A percentile compares a stretch with the other conserved stretches of the same genome.
These are phyloP conservation scores for Zaprionus obscuricornis DNA, from an alignment of 2,888 invertebrate genomes.

Conservation along the genomic window DNA sequence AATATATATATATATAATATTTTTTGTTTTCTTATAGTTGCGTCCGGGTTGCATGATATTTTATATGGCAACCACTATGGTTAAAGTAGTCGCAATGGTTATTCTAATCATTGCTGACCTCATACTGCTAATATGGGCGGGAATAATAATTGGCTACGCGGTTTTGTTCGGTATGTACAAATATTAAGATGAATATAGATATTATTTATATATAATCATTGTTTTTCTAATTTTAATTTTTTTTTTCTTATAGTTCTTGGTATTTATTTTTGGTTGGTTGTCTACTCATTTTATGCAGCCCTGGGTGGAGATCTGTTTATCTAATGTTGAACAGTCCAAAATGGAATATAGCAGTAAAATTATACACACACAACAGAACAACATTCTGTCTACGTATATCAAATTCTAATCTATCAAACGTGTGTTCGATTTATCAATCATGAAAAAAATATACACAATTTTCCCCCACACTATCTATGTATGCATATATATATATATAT, in stretches of 20 bases:
- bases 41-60: slow-evolving; percentile 31
- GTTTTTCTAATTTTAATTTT: background rate
- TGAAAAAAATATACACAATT: no score
- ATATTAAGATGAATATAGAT: background rate
- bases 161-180: slow-evolving; percentile 44
- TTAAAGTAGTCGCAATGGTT: slow-evolving; percentile 40
- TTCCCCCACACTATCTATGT: no score
- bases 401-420: slow-evolving; percentile 36
- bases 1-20: background rate
- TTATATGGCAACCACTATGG: slow-evolving; percentile 29
- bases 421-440: slow-evolving; percentile 40
- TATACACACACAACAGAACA: background rate
- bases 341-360: background rate
- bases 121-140: background rate
- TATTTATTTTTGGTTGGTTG: slow-evolving; percentile 59
- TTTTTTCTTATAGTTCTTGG: slow-evolving; percentile 25
- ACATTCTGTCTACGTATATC: background rate
- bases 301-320: slow-evolving; percentile 62
- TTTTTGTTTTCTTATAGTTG: slow-evolving; percentile 18
- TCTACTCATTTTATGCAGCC: slow-evolving; percentile 68
- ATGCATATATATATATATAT: slow-evolving; percentile 3
- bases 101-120: slow-evolving; percentile 35
- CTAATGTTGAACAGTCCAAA: slow-evolving; percentile 22
- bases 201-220: background rate
- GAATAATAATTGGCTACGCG: slow-evolving; percentile 20